Base-by-base conservation (phyloP, 2,888 invertebrate genomes). In the Opisthograptis luteolata region DNA sequence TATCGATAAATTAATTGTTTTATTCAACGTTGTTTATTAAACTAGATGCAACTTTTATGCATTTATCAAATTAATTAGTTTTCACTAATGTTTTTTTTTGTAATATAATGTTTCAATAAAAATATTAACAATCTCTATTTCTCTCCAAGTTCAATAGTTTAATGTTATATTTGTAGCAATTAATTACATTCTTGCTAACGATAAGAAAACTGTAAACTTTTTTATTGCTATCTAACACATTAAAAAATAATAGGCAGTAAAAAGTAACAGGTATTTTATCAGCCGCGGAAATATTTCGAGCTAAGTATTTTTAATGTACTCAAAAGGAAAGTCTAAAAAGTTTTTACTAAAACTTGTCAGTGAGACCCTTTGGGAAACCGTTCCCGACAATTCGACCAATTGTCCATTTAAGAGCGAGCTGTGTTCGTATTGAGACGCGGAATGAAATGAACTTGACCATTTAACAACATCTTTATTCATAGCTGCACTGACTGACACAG, bases 381-480 rank as follows among this genome's bases (percentile, higher is more conserved):
- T 42, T 25, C 24, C 41, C 12, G 7, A 34, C 9, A 14, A 52
- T 49, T 53, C 44, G 39, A 47, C 47, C 50, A 30, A 35, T 31
- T 31, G 25, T 31, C 10, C 35, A 30, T 28, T 36, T 24, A 31
- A 28, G 5, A 13, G 7, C 27, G 15, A 32, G n/a, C 32, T 45
- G 30, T 30, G n/a, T 2, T 2, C 55, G 41, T 52, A 53, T 57
- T 48, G 46, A 41, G 47, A 36, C 51, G 44, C n/a, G n/a, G n/a
- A n/a, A n/a, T n/a, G n/a, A 61, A 68, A 58, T 84, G 87, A 89
- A 88, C 89, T 90, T 90, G 89, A 86, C 89, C 84, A 81, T 60
- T 66, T 68, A 68, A 73, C 63, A 62, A 68, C 73, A 66, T 70
- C 68, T 73, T 62, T 75, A 73, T 78, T 74, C 68, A 48, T 55